Evolutionary conservation across 2,888 invertebrate genomes (phyloP), one percentile per base, ranked within the genome.

Genomic region (Argyresthia goedartella): DNA sequence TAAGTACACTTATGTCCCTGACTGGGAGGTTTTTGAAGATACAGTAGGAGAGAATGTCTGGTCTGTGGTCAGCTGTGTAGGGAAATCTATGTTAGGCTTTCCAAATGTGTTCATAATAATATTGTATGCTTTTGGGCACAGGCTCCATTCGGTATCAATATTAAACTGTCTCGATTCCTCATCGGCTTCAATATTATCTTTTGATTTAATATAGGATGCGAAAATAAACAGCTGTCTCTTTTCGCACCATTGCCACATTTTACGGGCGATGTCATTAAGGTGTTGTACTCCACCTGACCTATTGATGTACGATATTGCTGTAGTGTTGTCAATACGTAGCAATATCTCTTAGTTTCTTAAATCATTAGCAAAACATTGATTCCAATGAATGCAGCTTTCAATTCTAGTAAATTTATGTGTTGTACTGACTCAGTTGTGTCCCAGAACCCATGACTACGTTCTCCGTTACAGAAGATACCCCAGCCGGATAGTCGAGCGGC

Each of bases 181-280:
- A 48, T 52, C 52, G 10, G 49, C 48, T 33, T 42, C 49, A 9
- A 43, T 13, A 43, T 52, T 52, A 8, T 52, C 49, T 25, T 41
- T 43, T 10, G 48, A 14, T n/a, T 48, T 41, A 14, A 52, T 52
- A 33, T 52, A 36, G 9, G 36, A 36, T 8, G 44, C 33, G 39
- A 52, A 36, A 36, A 36, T 36, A 7, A 7, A 36, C 9, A 36
- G 7, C 7, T 36, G 7, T 7, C 9, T 7, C 4, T 45, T 16
- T 25, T 52, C 51, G 16, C 51, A 52, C 51, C 51, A 52, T 16
- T 52, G 36, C 51, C 51, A 52, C 4, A 52, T 52, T 45, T 4
- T 11, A 11, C 33, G 15, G 11, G 16, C n/a, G 1, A 50, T 7
- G 8, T 50, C 11, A 36, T 50, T 42, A 8, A 50, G 33, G 16